Conservation (phyloP, 2,113 vertebrate genomes). For the Paramormyrops kingsleyae region DNA sequence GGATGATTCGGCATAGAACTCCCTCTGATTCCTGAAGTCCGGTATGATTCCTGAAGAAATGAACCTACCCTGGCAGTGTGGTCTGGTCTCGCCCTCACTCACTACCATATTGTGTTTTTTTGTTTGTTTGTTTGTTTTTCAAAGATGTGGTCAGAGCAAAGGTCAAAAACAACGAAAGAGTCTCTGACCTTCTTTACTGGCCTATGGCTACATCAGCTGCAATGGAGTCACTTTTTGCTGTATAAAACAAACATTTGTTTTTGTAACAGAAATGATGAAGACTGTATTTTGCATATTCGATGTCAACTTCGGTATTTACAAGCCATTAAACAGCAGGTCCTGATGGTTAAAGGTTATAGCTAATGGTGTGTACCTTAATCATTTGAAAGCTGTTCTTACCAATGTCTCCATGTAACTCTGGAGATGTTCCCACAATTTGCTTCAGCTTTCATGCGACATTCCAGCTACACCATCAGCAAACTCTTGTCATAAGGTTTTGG, state of each 20-base stretch:
- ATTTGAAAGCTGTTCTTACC: background rate
- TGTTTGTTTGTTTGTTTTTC: too few species aligned
- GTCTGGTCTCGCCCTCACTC: background rate
- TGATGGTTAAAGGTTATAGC: background rate
- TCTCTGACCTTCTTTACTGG: conserved; percentile 1
- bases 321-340: background rate
- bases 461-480: background rate
- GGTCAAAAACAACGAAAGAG: background rate
- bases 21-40: background rate
- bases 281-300: background rate
- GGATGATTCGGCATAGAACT: conserved; percentile 1
- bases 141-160: conserved; percentile 5
- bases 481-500: background rate
- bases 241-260: background rate
- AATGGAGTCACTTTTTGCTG: background rate
- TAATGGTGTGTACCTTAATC: background rate
- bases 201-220: background rate
- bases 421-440: background rate
- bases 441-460: background rate
- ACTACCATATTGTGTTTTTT: background rate
- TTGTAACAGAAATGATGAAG: background rate
- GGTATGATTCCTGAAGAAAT: background rate
- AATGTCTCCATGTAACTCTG: background rate
- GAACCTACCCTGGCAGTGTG: background rate
- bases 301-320: background rate